Base-by-base conservation (phyloP, 23 tunicate genomes). In the Clavelina lepadiformis region DNA sequence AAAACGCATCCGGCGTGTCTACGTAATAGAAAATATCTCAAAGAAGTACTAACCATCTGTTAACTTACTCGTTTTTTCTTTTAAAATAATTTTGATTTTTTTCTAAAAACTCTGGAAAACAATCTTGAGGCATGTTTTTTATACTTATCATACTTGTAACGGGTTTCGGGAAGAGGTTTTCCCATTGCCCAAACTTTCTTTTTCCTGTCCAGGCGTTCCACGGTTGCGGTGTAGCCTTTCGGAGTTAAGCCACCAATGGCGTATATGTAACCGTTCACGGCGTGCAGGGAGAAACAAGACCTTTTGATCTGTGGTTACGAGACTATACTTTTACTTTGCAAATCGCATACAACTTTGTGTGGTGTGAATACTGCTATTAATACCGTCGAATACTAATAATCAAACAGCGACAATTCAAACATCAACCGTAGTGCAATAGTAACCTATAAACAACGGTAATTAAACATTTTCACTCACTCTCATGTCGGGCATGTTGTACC, bases 161-260 rank as follows among this genome's bases (percentile, higher is more conserved):
- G 38, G 0, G 98, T 78, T 1, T 23, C 53, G 5, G 82, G 86
- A 35, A 93, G 53, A 0, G 94, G 62, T 1, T 71, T 51, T 2
- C 62, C 74, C 1, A 74, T 44, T 41, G 79, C 88, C 98, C 98
- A 93, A 3, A 35, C 57, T 63, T 56, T 74, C 36, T 35, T 73
- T 24, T 51, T 59, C 36, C 82, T 58, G 50, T 93, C 79, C 15
- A 88, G 64, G 68, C 80, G 45, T 49, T 93, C 98, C 30, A 93
- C 92, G 35, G 74, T 61, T 31, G 82, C 45, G 0, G 88, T 74
- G 70, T 93, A 93, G 2, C 98, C 98, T 28, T 52, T 85, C 1
- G 98, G 94, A 3, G 88, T 81, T 58, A 93, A 53, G 23, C 98
- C 98, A 18, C 94, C 98, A 53, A 93, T 76, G 3, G 89, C 98